Evolutionary conservation across 1,140 invertebrate genomes (phyloP).

Genomic region (Riptortus pedestris): DNA sequence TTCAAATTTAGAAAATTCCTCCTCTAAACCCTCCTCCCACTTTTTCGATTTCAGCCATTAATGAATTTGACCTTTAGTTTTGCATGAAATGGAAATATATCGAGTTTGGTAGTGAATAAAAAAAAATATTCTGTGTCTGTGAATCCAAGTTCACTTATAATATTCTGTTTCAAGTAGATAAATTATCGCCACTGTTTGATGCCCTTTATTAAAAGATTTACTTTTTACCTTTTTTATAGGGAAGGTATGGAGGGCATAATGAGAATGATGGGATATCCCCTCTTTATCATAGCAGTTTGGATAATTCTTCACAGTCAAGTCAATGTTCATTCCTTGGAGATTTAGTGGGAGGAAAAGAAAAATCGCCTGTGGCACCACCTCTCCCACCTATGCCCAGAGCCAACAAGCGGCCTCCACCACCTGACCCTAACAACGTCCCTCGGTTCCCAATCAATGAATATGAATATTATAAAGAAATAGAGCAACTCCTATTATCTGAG

Average conservation of each 20-base stretch:
- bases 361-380: background rate
- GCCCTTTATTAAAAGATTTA: background rate
- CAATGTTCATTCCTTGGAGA: background rate
- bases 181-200: background rate
- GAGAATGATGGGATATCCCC: conserved; percentile 2
- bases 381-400: background rate
- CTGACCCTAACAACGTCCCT: background rate
- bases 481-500: conserved; percentile 22
- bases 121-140: too few species aligned
- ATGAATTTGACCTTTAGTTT: too few species aligned
- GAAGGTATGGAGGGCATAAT: background rate
- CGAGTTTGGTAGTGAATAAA: too few species aligned
- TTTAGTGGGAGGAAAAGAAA: background rate
- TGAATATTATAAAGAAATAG: conserved; percentile 30
- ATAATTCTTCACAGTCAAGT: conserved; percentile 1
- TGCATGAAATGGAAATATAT: too few species aligned
- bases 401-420: conserved; percentile 5
- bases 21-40: too few species aligned
- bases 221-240: background rate
- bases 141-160: too few species aligned
- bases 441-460: conserved; percentile 24
- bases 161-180: too few species aligned
- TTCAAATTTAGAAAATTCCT: too few species aligned
- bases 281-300: conserved; percentile 2
- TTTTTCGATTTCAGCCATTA: too few species aligned